Evolutionary conservation across 1,140 invertebrate species (phyloP), one percentile per base, ranked within the genome.

Genomic region (Pachypsylla venusta): DNA sequence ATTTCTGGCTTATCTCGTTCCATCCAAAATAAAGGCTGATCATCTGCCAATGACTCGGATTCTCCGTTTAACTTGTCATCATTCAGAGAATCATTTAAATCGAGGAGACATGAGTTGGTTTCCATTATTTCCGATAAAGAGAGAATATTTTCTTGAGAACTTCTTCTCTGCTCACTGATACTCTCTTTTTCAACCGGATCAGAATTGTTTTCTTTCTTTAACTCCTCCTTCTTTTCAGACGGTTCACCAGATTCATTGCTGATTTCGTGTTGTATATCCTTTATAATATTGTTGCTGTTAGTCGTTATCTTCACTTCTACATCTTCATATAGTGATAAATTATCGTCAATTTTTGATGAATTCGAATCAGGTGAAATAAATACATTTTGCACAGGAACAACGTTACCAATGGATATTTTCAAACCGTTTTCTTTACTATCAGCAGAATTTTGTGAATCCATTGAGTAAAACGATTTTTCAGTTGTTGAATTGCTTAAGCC

Each of bases 371-470:
- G 42, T 4, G 42, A 48, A 48, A 48, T 48, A 22, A 48, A 48
- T n/a, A 19, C 22, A 19, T n/a, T 22, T 48, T 48, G 16, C 3
- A 48, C 7, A 7, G 16, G 16, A 19, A 19, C 42, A 48, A 48
- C 16, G n/a, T 48, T n/a, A 48, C n/a, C 42, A 48, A 48, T 48
- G 16, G 42, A 48, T 19, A 48, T n/a, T 48, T 48, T 48, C 16
- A 48, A 48, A 48, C 16, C 16, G 42, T 22, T 48, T 48, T 22
- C 16, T 5, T n/a, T 48, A 22, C 16, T 48, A 48, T 22, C 22
- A 35, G 30, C 30, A 16, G 30, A 35, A 12, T 12, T 35, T 12
- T 35, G 10, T 35, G 30, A 12, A 35, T 35, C 16, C 30, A 10
- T 35, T 35, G 30, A 12, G 10, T 35, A 10, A 35, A 12, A 12